Conservation (phyloP, 2,888 invertebrate genomes). For the Troilus luridus region DNA sequence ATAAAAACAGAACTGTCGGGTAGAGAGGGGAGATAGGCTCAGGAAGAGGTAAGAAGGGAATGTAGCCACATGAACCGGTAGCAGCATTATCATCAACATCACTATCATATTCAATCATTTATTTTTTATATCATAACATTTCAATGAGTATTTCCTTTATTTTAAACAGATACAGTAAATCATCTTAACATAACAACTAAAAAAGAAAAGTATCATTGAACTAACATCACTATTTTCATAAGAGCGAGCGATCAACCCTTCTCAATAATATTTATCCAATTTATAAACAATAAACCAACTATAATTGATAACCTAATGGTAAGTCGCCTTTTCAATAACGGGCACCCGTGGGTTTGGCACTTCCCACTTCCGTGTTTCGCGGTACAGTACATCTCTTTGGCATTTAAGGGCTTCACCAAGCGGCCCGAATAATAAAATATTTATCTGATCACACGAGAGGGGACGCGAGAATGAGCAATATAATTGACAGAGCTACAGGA, state of each 20-base stretch:
- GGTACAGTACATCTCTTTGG: conserved; percentile 35
- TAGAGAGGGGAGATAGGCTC: not conserved
- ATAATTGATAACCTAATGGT: conserved; percentile 52
- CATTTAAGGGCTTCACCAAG: not conserved
- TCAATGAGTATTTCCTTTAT: not conserved
- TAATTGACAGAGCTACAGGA: conserved; percentile 60
- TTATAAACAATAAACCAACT: conserved; percentile 48
- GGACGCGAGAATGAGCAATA: conserved; percentile 57
- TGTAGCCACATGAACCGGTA: not conserved
- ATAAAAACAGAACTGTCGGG: not conserved
- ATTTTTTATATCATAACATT: not conserved
- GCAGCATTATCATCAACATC: not conserved
- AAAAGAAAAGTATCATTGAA: not conserved
- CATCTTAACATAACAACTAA: conserved; percentile 15
- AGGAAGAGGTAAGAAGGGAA: not conserved
- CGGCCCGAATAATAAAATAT: conserved; percentile 50
- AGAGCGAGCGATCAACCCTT: conserved; percentile 47
- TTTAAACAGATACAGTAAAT: not conserved
- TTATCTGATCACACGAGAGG: conserved; percentile 54
- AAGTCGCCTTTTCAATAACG: not conserved
- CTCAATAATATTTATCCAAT: not conserved
- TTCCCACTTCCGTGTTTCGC: not conserved
- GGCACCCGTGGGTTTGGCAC: conserved; percentile 12
- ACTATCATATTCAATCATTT: not conserved
- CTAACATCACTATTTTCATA: not conserved